Evolutionary conservation across 2,797 vertebrate genomes (phyloP).

Genomic region (Furcifer pardalis): DNA sequence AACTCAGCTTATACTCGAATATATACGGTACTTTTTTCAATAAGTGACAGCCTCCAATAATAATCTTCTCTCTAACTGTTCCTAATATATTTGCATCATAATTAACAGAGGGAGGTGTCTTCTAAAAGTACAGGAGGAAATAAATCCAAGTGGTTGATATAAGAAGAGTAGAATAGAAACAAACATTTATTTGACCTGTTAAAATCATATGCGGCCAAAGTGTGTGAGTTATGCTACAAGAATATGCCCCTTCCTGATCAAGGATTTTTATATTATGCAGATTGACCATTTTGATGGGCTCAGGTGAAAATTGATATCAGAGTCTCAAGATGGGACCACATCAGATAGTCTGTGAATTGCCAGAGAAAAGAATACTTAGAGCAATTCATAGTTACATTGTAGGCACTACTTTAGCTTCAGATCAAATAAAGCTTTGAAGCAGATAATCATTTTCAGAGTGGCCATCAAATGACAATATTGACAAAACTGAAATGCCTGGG

Average conservation of each 20-base stretch:
- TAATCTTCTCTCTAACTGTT: background rate
- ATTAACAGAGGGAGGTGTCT: background rate
- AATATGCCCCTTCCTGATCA: slow-evolving; percentile 60
- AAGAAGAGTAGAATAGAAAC: background rate
- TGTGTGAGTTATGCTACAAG: slow-evolving; percentile 40
- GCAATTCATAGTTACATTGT: slow-evolving; percentile 55
- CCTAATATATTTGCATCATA: slow-evolving; percentile 5
- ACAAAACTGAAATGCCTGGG: slow-evolving; percentile 45
- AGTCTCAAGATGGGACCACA: slow-evolving; percentile 57
- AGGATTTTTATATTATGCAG: slow-evolving; percentile 62
- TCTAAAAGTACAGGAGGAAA: background rate
- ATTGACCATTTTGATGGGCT: slow-evolving; percentile 66
- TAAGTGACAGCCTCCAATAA: too few relatives aligned
- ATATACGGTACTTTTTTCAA: too few relatives aligned
- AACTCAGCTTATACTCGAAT: too few relatives aligned
- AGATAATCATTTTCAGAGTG: slow-evolving; percentile 61
- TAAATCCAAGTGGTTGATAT: slow-evolving; percentile 41
- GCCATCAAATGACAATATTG: slow-evolving; percentile 47
- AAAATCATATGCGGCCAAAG: slow-evolving; percentile 21
- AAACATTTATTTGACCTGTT: slow-evolving; percentile 54
- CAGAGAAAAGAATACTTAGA: slow-evolving; percentile 67
- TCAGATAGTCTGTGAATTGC: slow-evolving; percentile 61
- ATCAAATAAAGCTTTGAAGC: slow-evolving; percentile 61
- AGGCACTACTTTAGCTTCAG: slow-evolving; percentile 50
- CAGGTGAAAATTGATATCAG: slow-evolving; percentile 62